Percentiles rank a stretch among this genome's conserved stretches.
These are phyloP conservation scores for Calidris pugnax DNA, from an alignment of 2,113 vertebrate species.

Conservation along the genomic window DNA sequence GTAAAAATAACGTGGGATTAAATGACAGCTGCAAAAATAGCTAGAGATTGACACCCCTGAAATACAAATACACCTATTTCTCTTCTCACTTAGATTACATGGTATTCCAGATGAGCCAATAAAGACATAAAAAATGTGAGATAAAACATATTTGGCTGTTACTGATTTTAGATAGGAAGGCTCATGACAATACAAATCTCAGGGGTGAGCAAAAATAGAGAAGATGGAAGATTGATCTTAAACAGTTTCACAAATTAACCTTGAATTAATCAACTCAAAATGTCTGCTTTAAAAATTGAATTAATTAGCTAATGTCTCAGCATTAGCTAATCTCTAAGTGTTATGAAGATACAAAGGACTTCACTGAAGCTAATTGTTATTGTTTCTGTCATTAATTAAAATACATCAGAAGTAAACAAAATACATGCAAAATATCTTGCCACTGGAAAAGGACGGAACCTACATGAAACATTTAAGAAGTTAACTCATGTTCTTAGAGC, in stretches of 20 bases:
- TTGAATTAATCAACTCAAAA: constrained; percentile 34
- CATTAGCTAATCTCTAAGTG: neutral
- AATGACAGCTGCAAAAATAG: constrained; percentile 17
- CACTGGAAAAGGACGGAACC: neutral
- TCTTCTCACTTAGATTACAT: neutral
- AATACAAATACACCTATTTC: constrained; percentile 12
- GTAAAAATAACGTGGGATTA: constrained; percentile 26
- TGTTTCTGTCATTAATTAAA: constrained; percentile 36
- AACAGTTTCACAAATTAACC: neutral
- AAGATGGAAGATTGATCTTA: neutral
- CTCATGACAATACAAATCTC: neutral
- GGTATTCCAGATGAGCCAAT: neutral
- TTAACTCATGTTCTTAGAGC: neutral
- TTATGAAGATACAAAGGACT: constrained; percentile 6
- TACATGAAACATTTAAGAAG: neutral
- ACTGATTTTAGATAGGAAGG: neutral
- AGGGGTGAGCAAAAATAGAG: neutral
- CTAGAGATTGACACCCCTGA: neutral
- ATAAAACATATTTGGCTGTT: neutral
- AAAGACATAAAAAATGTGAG: neutral
- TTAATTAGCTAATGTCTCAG: constrained; percentile 3
- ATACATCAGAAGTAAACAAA: constrained; percentile 11
- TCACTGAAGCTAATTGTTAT: neutral
- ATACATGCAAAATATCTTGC: constrained; percentile 1
- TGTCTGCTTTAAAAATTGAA: neutral